Percentiles rank a stretch among this genome's conserved stretches.
Evolutionary conservation across 2,888 invertebrate species (phyloP).

Genomic region (Chaitophorus viminalis): DNA sequence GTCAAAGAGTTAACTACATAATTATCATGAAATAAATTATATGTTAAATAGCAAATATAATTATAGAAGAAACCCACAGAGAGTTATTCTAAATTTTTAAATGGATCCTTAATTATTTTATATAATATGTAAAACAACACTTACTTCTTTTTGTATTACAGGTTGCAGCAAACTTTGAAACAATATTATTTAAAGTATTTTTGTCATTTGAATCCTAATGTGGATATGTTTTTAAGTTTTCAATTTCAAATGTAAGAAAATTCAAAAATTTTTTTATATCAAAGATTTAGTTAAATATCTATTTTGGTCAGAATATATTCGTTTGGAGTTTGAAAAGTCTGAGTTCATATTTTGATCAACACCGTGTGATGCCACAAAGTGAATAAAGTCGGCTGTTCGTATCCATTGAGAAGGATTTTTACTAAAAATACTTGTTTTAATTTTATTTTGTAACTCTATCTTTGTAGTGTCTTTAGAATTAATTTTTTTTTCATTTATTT

Average conservation of each 20-base stretch:
- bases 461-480: no score
- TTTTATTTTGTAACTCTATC: no score
- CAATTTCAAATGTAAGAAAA: not conserved
- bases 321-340: no score
- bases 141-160: slow-evolving; percentile 2
- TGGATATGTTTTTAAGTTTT: not conserved
- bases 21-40: not conserved
- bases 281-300: no score
- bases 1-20: not conserved
- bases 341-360: no score
- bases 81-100: not conserved
- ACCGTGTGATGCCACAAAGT: no score
- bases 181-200: not conserved
- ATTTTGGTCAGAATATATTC: no score
- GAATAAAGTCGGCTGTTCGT: no score
- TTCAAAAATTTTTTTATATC: not conserved
- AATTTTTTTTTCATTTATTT: no score
- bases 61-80: not conserved
- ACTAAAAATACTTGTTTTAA: no score
- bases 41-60: not conserved
- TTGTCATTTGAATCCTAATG: not conserved
- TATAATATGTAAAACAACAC: not conserved
- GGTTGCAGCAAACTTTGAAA: not conserved
- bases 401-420: no score
- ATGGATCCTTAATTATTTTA: not conserved